Base-by-base conservation (phyloP, 92 coral and sea anemone species). In the Actinernus sp. region DNA sequence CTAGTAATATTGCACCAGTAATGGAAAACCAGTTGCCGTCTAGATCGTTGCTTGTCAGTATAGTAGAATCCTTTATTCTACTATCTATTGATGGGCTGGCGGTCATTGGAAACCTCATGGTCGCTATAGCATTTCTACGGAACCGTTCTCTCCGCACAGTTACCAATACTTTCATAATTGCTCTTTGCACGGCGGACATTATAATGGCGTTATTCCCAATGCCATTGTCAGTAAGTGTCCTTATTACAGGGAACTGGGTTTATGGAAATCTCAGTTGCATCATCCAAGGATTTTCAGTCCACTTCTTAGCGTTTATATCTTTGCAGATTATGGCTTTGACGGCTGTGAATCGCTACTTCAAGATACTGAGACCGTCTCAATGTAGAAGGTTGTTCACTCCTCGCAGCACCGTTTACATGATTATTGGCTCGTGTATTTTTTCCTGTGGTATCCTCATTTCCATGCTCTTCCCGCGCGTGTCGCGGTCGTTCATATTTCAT, bases 271-370 rank as follows among this genome's bases (percentile, higher is more conserved):
- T 33, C 2, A 51, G 40, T 27, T 89, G 96, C 62, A 70, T 71
- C 41, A 17, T 84, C 5, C 96, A 89, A 31, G 88, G 96, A 23
- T 84, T 84, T 39, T 65, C 68, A 10, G 81, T 81, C 1, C 86
- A 73, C 48, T 79, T 84, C 24, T 22, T 89, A n/a, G 88, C 96
- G 3, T 89, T 89, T 55, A 53, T 89, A n/a, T 89, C 96, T 12
- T 85, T 89, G 11, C 85, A 79, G 40, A 58, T 79, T 32, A 89
- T 89, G 96, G 96, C 91, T 1, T 40, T 89, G 41, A 89, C 96
- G 1, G 96, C 96, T 4, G 33, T 89, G 19, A 89, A 89, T 61
- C 82, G 96, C 11, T 84, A 78, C 55, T 70, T 54, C 63, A 77
- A 88, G 28, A 85, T 89, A 3, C 47, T 79, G 18, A 73, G 54